These are phyloP conservation scores for Chrysoperla carnea DNA, from an alignment of 1,140 invertebrate genomes.

Conservation along the genomic window DNA sequence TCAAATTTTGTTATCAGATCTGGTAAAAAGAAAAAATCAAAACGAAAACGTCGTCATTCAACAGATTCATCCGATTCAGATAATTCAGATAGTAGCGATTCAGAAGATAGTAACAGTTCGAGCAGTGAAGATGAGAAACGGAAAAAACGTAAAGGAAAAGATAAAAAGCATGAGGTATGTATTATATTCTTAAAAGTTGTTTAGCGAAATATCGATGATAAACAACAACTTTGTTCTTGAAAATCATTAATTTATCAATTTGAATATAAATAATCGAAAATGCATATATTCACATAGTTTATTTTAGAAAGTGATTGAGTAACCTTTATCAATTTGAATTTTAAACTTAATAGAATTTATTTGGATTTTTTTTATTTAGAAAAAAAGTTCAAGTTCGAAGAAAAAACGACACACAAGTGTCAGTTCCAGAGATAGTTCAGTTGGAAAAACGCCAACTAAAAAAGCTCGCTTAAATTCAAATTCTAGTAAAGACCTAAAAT, in stretches of 20 bases:
- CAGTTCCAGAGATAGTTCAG: constrained; percentile 26
- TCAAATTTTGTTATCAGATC: constrained; percentile 9
- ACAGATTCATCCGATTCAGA: constrained; percentile 8
- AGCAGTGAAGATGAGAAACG: constrained; percentile 15
- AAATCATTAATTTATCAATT: too few species aligned
- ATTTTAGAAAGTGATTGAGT: too few species aligned
- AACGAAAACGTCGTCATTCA: constrained; percentile 13
- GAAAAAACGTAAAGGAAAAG: constrained; percentile 15
- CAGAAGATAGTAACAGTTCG: constrained; percentile 11
- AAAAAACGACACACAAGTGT: constrained; percentile 23
- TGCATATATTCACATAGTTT: too few species aligned
- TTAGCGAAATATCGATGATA: too few species aligned
- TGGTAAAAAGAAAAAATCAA: constrained; percentile 17
- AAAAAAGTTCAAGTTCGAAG: constrained; percentile 29
- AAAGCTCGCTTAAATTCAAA: constrained; percentile 6
- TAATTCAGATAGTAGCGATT: constrained; percentile 9
- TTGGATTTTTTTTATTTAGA: constrained; percentile 26
- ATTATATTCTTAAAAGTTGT: not conserved
- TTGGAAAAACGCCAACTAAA: constrained; percentile 6
- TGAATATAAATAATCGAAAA: too few species aligned
- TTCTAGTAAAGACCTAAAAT: constrained; percentile 5
- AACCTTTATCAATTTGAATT: too few species aligned
- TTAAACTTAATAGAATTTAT: too few species aligned
- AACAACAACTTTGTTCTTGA: too few species aligned
- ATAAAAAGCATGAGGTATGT: constrained; percentile 11